These are phyloP conservation scores for Musca domestica DNA, from an alignment of 1,140 invertebrate species.

Conservation along the genomic window DNA sequence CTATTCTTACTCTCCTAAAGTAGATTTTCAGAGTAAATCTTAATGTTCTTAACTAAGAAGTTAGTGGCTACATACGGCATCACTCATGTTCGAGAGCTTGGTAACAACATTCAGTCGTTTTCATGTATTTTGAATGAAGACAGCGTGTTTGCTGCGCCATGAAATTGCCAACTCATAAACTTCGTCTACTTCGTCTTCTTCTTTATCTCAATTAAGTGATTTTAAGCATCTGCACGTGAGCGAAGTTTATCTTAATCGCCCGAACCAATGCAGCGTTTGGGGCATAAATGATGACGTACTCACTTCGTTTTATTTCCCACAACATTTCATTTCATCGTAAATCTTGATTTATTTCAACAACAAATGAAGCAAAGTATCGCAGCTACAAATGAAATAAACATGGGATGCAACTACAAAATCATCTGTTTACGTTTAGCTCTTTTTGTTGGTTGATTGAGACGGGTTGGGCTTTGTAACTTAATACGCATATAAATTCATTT, in stretches of 20 bases:
- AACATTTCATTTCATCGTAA: not conserved
- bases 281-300: not conserved
- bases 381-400: not conserved
- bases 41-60: too few relatives aligned
- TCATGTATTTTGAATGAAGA: too few relatives aligned
- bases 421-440: too few relatives aligned
- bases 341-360: not conserved
- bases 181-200: slow-evolving; percentile 26
- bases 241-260: slow-evolving; percentile 13
- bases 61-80: too few relatives aligned
- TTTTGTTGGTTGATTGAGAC: too few relatives aligned
- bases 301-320: not conserved
- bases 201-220: slow-evolving; percentile 28
- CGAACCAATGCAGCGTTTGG: not conserved
- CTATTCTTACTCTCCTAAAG: too few relatives aligned
- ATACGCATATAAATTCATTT: too few relatives aligned
- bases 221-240: slow-evolving; percentile 25
- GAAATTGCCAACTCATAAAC: slow-evolving; percentile 27
- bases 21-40: too few relatives aligned
- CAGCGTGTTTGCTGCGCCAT: too few relatives aligned
- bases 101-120: too few relatives aligned
- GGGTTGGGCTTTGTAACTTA: too few relatives aligned
- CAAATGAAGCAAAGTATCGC: not conserved
- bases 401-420: not conserved
- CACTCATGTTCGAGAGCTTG: too few relatives aligned